A percentile compares a stretch with the other conserved stretches of the same genome.
phyloP scores from a whole-genome alignment of 2,888 invertebrate species.

The Eupithecia dodoneata region DNA sequence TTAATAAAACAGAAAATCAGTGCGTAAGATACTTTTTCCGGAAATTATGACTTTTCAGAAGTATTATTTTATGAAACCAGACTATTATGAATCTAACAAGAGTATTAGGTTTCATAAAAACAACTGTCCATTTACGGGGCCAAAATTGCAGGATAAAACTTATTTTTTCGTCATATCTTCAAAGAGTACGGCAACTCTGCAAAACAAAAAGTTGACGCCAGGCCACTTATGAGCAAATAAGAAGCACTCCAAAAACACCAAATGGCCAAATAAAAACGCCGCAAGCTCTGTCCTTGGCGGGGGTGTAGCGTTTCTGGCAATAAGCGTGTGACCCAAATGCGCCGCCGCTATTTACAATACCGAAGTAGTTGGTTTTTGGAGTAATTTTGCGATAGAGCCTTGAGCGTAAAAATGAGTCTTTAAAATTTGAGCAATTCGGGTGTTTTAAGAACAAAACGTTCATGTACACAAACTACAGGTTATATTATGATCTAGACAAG shows the following conservation, averaged over 20 bases:
- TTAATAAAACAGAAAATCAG: not conserved
- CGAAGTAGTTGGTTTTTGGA: slow-evolving; percentile 54
- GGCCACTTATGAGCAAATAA: slow-evolving; percentile 23
- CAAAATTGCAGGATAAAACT: not conserved
- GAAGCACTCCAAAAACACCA: slow-evolving; percentile 39
- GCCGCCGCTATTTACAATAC: slow-evolving; percentile 73
- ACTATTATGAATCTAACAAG: not conserved
- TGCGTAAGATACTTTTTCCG: not conserved
- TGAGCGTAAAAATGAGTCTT: not conserved
- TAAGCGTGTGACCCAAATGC: slow-evolving; percentile 78
- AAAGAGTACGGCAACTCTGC: not conserved
- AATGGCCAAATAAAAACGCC: slow-evolving; percentile 42
- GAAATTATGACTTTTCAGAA: not conserved
- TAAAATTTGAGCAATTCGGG: not conserved
- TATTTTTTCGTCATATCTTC: not conserved
- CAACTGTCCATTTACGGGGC: not conserved
- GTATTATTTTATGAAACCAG: not conserved
- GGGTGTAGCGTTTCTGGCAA: slow-evolving; percentile 71
- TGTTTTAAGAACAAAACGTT: not conserved
- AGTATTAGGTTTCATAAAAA: not conserved
- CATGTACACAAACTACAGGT: not conserved
- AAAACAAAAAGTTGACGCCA: slow-evolving; percentile 12
- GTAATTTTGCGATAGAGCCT: not conserved
- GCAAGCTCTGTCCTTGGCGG: slow-evolving; percentile 67
- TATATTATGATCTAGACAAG: not conserved